Conservation (phyloP, 2,113 vertebrate species). For the Quiscalus mexicanus region DNA sequence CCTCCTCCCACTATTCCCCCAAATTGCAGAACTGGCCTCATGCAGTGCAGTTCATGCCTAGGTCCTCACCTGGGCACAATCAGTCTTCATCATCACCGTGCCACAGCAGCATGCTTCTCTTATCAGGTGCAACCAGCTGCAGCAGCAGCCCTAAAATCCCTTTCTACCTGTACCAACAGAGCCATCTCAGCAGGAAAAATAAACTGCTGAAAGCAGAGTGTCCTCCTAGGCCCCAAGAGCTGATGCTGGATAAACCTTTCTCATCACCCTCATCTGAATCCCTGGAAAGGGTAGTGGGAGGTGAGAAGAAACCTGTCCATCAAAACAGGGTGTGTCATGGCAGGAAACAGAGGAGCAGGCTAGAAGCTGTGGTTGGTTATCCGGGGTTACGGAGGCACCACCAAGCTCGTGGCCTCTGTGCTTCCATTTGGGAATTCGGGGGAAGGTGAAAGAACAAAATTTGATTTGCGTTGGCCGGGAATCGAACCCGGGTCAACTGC, state of each 20-base stretch:
- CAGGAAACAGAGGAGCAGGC: accelerated
- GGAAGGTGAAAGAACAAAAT: not conserved
- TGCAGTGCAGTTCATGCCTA: not conserved
- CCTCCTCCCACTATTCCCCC: not conserved
- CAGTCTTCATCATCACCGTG: accelerated
- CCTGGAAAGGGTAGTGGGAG: too few relatives aligned
- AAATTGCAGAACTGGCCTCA: not conserved
- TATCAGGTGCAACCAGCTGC: not conserved
- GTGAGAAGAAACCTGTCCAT: too few relatives aligned
- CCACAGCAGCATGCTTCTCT: not conserved
- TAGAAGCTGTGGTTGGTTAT: accelerated
- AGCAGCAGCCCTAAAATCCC: not conserved
- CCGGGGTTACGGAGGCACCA: accelerated
- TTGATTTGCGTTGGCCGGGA: not conserved
- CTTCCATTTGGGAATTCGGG: accelerated
- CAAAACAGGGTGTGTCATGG: accelerated
- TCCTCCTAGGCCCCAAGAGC: too few relatives aligned
- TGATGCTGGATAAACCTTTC: not conserved
- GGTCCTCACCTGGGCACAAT: not conserved
- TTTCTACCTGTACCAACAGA: not conserved
- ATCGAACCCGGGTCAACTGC: slow-evolving; percentile 75
- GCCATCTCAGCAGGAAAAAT: too few relatives aligned
- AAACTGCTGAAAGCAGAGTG: not conserved
- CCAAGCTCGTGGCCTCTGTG: accelerated
- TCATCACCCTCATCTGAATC: too few relatives aligned